Base-by-base conservation (phyloP, 2,888 invertebrate species). In the Laothoe populi region DNA sequence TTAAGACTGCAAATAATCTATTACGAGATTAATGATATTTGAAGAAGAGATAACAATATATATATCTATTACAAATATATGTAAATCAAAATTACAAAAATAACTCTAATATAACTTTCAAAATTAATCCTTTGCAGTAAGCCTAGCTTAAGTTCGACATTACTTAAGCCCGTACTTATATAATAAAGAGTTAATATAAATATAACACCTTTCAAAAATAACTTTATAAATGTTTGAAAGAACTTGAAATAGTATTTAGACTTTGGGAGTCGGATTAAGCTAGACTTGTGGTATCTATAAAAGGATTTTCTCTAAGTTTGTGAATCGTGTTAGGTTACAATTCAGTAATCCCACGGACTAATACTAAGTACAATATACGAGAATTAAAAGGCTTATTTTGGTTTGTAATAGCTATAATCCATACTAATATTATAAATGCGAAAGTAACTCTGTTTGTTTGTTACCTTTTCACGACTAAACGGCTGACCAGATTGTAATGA, bases 281-380 rank as follows among this genome's bases (percentile, higher is more conserved):
- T 53, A 11, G 35, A 35, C 53, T 53, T 31, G 10, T 31, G 49
- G 31, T 16, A 16, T 31, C 31, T 31, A 53, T 26, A 53, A 35
- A n/a, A 53, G 19, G 53, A 53, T 53, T 53, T 53, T 35, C 19
- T 53, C 53, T n/a, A 31, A 49, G 26, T 53, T 35, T 35, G 53
- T 53, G 19, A 11, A 38, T 38, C 13, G 38, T 38, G 38, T 48
- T 48, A 24, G 24, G 48, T 11, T 31, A 53, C 53, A 53, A 53
- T 53, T 53, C 53, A 53, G 53, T 53, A 35, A 53, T 53, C 31
- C 31, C 4, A 19, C 1, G 10, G 35, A 53, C 35, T 16, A 49
- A 53, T 19, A 19, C 35, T 2, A 53, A 53, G 35, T 31, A 35
- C 53, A 35, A 53, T 53, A 35, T 53, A 26, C n/a, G 53, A 35